These are phyloP conservation scores for Schizopygopsis pylzovi DNA, from an alignment of 2,797 vertebrate species.

Conservation along the genomic window DNA sequence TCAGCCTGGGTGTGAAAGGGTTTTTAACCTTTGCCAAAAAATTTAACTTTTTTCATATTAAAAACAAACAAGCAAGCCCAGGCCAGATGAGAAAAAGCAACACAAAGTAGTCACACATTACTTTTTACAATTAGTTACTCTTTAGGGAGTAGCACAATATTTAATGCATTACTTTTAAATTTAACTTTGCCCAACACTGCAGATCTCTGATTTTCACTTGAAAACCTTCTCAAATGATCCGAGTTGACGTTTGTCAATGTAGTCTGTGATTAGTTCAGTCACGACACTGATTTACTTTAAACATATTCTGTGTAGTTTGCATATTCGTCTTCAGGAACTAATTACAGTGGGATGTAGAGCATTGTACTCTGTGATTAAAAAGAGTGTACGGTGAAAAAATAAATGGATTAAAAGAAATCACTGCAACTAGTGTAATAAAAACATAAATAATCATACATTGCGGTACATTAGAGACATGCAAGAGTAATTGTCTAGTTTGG, in stretches of 20 bases:
- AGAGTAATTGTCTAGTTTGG: conserved; percentile 25
- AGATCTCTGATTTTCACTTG: background rate
- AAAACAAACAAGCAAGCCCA: background rate
- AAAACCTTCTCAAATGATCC: background rate
- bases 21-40: background rate
- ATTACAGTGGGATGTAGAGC: conserved; percentile 50
- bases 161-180: background rate
- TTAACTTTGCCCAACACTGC: background rate
- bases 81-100: background rate
- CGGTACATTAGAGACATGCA: conserved; percentile 18
- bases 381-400: conserved; percentile 28
- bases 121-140: too few relatives aligned
- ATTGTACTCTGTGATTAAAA: conserved; percentile 55
- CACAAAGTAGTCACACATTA: background rate
- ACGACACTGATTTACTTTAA: conserved; percentile 21
- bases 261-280: background rate
- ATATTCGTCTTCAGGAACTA: conserved; percentile 40
- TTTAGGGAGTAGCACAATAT: too few relatives aligned
- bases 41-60: too few relatives aligned
- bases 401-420: conserved; percentile 30
- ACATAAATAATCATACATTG: conserved; percentile 14
- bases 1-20: background rate
- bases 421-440: conserved; percentile 38
- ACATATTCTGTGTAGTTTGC: conserved; percentile 30
- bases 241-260: background rate